A percentile compares a stretch with the other conserved stretches of the same genome.
Conservation (phyloP, 2,797 vertebrate genomes). For the Tarsius wallacei region DNA sequence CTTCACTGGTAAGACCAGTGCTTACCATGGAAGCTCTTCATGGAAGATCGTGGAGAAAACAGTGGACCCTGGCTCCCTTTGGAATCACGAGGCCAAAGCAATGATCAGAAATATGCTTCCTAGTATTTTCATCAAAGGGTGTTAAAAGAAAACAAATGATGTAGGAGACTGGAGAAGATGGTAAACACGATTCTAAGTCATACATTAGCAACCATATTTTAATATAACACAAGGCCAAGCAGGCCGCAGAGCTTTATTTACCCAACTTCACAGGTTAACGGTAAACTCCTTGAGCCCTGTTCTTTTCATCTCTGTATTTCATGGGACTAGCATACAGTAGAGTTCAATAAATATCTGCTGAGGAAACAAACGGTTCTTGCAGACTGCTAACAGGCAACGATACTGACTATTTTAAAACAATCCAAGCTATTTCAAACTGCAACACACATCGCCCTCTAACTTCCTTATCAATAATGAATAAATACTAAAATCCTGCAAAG, state of each 20-base stretch:
- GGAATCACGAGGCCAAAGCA: neutral
- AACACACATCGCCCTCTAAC: neutral
- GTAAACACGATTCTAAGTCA: neutral
- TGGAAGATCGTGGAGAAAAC: neutral
- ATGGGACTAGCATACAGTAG: neutral
- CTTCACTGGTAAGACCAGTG: neutral
- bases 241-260: neutral
- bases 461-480: constrained; percentile 22
- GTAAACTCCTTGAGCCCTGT: neutral
- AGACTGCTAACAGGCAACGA: neutral
- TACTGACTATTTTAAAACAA: constrained; percentile 21
- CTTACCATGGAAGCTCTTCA: too few species aligned
- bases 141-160: neutral
- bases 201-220: neutral
- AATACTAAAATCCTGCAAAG: constrained; percentile 26
- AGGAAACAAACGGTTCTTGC: neutral
- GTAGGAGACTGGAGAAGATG: rapidly evolving
- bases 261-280: neutral
- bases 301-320: neutral
- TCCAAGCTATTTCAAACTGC: neutral
- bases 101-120: neutral
- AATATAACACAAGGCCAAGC: rapidly evolving
- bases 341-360: neutral
- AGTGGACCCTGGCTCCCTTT: neutral
- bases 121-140: neutral